These are phyloP conservation scores for Nephila pilipes DNA, from an alignment of 1,140 invertebrate genomes.

Conservation along the genomic window DNA sequence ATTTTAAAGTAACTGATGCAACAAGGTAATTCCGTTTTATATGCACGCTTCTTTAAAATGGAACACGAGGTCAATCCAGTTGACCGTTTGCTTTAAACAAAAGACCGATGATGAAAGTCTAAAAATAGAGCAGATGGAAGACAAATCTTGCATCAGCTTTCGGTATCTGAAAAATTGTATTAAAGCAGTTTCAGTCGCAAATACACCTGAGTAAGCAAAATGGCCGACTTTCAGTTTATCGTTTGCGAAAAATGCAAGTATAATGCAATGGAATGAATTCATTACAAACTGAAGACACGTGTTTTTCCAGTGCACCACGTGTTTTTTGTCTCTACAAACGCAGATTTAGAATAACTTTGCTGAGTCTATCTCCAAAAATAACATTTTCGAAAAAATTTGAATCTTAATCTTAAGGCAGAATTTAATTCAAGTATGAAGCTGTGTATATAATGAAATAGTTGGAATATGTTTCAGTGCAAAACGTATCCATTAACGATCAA, in stretches of 20 bases:
- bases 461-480: too few relatives aligned
- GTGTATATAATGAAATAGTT: too few relatives aligned
- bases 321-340: too few relatives aligned
- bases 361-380: too few relatives aligned
- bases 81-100: background rate
- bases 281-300: background rate
- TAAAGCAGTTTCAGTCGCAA: background rate
- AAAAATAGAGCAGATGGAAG: slow-evolving; percentile 2
- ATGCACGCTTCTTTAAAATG: background rate
- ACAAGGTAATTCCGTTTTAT: background rate
- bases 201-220: slow-evolving; percentile 4
- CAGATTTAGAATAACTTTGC: too few relatives aligned
- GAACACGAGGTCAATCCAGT: background rate
- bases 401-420: too few relatives aligned
- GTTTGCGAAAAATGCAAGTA: background rate
- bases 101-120: background rate
- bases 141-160: background rate
- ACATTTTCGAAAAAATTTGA: too few relatives aligned
- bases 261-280: background rate
- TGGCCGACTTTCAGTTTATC: background rate
- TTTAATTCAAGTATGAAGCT: too few relatives aligned
- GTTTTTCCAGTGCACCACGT: background rate
- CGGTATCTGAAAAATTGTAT: background rate
- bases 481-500: too few relatives aligned
- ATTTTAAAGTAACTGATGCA: background rate